A percentile compares a stretch with the other conserved stretches of the same genome.
Conservation (phyloP, 2,797 vertebrate genomes). For the Picus viridis region DNA sequence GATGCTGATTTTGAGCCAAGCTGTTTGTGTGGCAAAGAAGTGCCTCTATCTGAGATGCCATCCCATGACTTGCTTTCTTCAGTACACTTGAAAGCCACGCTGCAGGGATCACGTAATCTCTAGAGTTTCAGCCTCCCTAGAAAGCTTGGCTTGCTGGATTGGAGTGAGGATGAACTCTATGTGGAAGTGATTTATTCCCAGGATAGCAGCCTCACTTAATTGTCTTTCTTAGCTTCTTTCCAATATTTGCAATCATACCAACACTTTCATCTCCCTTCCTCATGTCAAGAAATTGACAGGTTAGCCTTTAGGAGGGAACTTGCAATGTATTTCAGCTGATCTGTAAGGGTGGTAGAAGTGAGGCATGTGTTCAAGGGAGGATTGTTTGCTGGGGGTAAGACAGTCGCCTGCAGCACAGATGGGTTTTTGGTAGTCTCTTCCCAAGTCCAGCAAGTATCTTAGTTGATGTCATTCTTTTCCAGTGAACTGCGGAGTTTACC, state of each 20-base stretch:
- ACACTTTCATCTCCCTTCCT: background rate
- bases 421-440: background rate
- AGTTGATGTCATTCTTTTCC: accelerated
- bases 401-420: background rate
- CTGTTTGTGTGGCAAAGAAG: background rate
- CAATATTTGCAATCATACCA: background rate
- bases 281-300: background rate
- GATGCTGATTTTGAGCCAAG: background rate
- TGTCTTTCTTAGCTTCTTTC: background rate
- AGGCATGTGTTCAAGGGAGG: background rate
- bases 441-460: background rate
- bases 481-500: background rate
- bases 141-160: background rate
- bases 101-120: background rate
- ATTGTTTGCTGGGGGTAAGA: background rate
- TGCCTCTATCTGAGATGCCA: background rate
- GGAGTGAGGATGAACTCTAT: background rate
- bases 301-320: background rate
- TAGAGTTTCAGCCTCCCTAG: background rate
- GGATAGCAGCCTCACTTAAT: background rate
- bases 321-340: background rate
- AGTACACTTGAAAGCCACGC: background rate
- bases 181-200: background rate
- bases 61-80: background rate
- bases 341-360: background rate